Base-by-base conservation (phyloP, 35 echinoderm and acorn worm species). In the Eucidaris tribuloides region DNA sequence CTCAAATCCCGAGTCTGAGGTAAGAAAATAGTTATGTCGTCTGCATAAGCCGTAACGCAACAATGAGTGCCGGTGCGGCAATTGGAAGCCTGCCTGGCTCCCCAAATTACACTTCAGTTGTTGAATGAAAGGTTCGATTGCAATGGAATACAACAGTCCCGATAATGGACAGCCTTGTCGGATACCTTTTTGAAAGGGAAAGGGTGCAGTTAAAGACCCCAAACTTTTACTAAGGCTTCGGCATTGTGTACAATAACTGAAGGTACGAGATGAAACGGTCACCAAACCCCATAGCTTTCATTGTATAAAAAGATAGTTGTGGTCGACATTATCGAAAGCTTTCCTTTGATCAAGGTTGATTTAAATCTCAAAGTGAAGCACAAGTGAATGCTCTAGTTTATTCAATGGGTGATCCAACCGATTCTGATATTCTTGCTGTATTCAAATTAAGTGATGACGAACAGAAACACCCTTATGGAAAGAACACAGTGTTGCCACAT, bases 151-250 rank as follows among this genome's bases (percentile, higher is more conserved):
- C 31, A 79, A 79, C 5, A 46, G 42, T 14, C 76, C 41, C 9
- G 40, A 54, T 5, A 79, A 28, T 20, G 70, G 76, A 23, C 76
- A 54, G 30, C 76, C 40, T 46, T 46, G 46, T 30, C 76, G 76
- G 50, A 79, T 79, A 23, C 76, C 76, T n/a, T 42, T 45, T 24
- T 79, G 28, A 79, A 79, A 46, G 15, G 40, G 18, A 24, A 79
- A 4, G 40, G 34, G 76, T 22, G 76, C 76, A 30, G 76, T 79
- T 15, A 79, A 45, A 3, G 41, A 22, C 7, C 24, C 29, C 50
- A 28, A 14, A 79, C 24, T 28, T 54, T 45, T 28, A 79, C 46
- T 22, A 42, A 30, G 25, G 31, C 32, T 22, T 43, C 22, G 4
- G 20, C 39, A 20, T 76, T 42, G 25, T 76, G 28, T 76, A 76